Evolutionary conservation across 2,113 vertebrate genomes (phyloP), one percentile per base, ranked within the genome.

Genomic region (Elephas maximus): DNA sequence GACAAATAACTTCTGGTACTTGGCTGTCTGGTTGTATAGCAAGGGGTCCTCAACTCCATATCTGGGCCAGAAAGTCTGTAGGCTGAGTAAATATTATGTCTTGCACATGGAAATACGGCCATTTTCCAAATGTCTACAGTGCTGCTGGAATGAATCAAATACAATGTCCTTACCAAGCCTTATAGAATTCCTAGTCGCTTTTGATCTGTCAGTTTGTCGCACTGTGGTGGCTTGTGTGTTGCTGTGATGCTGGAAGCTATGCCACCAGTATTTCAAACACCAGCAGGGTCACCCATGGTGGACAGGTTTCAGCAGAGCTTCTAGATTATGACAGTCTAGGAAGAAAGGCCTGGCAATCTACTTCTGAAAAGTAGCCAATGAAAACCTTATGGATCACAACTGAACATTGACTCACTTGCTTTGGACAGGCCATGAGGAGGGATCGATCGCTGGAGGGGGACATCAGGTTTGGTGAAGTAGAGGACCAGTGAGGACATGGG

Each of bases 151-250:
- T 53, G 92, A 85, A 82, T 48, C 14, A 81, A 94, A 73, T 65
- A 63, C 45, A 3, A 33, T 8, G 30, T 88, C 84, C 62, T 65
- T 41, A 60, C 73, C n/a, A 63, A 88, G 86, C 33, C 45, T 67
- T 88, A 37, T 41, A 71, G 44, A 86, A 91, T 96, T 88, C 67
- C 44, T n/a, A 45, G 51, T 48, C 67, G 63, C 53, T 82, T 92
- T 53, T 74, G 37, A 37, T 41, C 37, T 41, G 14, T 45, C 33
- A 60, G 77, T 41, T 23, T 37, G 73, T 74, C 3, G 37, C 9
- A 41, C n/a, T 41, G n/a, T 41, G 73, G 73, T 74, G 73, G 73
- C 37, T 74, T 21, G 73, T 9, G 2, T 23, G n/a, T 41, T 37
- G 2, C n/a, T 37, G n/a, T 37, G 71, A 73, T 73, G n/a, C 73